Conservation (phyloP, 2,888 invertebrate genomes). For the Drosophila rubida region DNA sequence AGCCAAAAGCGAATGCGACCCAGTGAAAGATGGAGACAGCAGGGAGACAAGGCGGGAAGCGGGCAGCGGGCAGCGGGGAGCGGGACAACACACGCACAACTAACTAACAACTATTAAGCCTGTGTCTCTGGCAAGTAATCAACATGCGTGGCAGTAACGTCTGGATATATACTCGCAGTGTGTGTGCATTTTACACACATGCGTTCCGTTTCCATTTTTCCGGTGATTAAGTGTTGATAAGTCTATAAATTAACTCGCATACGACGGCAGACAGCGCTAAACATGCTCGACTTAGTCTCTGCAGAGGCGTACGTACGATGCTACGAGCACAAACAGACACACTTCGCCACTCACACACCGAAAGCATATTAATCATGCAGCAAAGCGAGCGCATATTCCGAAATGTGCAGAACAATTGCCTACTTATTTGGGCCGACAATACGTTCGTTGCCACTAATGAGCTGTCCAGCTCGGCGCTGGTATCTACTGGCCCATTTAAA, state of each 20-base stretch:
- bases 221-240: slow-evolving; percentile 81
- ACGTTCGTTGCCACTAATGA: slow-evolving; percentile 41
- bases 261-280: slow-evolving; percentile 57
- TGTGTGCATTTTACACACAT: slow-evolving; percentile 56
- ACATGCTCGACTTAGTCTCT: slow-evolving; percentile 20
- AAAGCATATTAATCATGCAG: slow-evolving; percentile 69
- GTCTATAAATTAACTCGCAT: slow-evolving; percentile 75
- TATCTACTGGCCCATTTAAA: slow-evolving; percentile 1
- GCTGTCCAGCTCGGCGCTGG: slow-evolving; percentile 12
- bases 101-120: slow-evolving; percentile 81
- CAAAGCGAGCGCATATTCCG: slow-evolving; percentile 32
- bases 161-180: slow-evolving; percentile 33
- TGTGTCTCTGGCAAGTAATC: slow-evolving; percentile 61
- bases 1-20: slow-evolving; percentile 15
- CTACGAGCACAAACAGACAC: not conserved
- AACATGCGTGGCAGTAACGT: slow-evolving; percentile 70
- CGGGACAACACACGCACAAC: slow-evolving; percentile 69
- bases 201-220: slow-evolving; percentile 67
- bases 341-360: slow-evolving; percentile 7
- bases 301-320: slow-evolving; percentile 13
- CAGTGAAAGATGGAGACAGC: slow-evolving; percentile 14
- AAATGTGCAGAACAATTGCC: slow-evolving; percentile 61
- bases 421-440: slow-evolving; percentile 44
- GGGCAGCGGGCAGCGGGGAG: not conserved
- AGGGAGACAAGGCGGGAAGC: slow-evolving; percentile 1